Conservation (phyloP, 2,888 invertebrate genomes). For the Gymnoscelis rufifasciata region DNA sequence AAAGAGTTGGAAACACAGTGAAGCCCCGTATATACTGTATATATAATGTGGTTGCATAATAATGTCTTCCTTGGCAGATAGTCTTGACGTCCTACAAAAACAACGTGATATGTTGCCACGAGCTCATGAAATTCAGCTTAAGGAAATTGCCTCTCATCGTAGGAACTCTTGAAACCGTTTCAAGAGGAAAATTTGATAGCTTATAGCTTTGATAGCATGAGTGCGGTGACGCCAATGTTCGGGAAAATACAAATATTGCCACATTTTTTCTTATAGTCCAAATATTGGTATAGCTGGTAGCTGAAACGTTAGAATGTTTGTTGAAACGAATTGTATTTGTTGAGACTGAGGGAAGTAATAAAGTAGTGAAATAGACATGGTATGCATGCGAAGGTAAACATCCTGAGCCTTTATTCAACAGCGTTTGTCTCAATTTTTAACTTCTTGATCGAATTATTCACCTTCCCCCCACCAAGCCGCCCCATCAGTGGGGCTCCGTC, state of each 20-base stretch:
- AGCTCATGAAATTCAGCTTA: conserved; percentile 72
- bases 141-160: conserved; percentile 68
- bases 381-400: too few relatives aligned
- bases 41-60: neutral
- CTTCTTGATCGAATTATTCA: too few relatives aligned
- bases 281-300: conserved; percentile 1
- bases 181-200: conserved; percentile 70
- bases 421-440: too few relatives aligned
- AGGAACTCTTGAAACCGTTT: conserved; percentile 58
- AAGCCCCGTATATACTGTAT: too few relatives aligned
- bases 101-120: conserved; percentile 53
- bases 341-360: neutral
- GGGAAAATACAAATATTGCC: conserved; percentile 32
- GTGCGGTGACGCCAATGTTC: conserved; percentile 46
- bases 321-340: neutral
- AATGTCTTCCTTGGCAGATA: conserved; percentile 22
- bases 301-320: neutral
- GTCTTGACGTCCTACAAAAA: conserved; percentile 42
- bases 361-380: too few relatives aligned
- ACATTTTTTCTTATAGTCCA: conserved; percentile 10
- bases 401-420: too few relatives aligned
- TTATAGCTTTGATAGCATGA: conserved; percentile 59
- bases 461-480: too few relatives aligned
- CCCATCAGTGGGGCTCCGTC: too few relatives aligned
- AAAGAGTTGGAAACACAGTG: too few relatives aligned